Conservation (phyloP, 2,888 invertebrate genomes). For the Drosophila phalerata region DNA sequence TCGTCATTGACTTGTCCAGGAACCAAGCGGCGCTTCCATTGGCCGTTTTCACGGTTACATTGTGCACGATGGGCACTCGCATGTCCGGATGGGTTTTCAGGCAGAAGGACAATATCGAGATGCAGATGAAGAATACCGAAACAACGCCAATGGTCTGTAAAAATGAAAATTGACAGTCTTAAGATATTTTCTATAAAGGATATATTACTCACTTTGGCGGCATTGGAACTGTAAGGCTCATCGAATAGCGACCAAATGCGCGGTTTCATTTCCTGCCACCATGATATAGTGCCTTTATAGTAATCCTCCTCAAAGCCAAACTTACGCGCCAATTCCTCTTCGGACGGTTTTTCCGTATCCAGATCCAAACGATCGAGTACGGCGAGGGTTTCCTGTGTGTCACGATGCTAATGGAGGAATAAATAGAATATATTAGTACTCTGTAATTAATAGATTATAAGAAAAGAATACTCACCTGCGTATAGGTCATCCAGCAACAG, state of each 20-base stretch:
- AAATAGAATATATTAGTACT: neutral
- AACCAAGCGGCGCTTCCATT: conserved; percentile 92
- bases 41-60: conserved; percentile 91
- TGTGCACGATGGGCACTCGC: conserved; percentile 95
- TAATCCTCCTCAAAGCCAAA: conserved; percentile 99
- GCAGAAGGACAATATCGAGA: conserved; percentile 99
- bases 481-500: conserved; percentile 99
- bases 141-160: conserved; percentile 97
- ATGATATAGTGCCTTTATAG: conserved; percentile 94
- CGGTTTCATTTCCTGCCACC: conserved; percentile 99
- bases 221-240: conserved; percentile 99
- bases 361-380: conserved; percentile 98
- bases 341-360: conserved; percentile 98
- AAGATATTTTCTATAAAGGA: too few relatives aligned
- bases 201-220: conserved; percentile 92
- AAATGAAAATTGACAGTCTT: neutral
- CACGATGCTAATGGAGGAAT: conserved; percentile 90
- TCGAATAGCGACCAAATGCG: conserved; percentile 99
- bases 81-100: conserved; percentile 99
- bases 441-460: neutral
- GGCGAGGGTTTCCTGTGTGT: conserved; percentile 99
- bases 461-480: conserved; percentile 88
- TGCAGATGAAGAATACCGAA: conserved; percentile 99
- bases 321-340: conserved; percentile 98
- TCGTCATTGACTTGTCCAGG: conserved; percentile 96